These are phyloP conservation scores for Chaunax sp. DNA, from an alignment of 2,797 vertebrate species.

Conservation along the genomic window DNA sequence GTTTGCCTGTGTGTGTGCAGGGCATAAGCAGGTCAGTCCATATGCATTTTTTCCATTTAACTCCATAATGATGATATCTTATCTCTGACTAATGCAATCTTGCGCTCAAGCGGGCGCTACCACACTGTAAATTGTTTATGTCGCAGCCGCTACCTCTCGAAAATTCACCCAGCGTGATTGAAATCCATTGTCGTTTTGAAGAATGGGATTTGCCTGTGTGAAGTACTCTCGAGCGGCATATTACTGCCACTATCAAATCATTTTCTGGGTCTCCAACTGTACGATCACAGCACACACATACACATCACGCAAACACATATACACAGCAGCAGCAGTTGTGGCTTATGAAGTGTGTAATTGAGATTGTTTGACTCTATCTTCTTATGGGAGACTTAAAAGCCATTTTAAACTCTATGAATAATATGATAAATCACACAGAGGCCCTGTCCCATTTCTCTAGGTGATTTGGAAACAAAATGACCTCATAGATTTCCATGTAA, in stretches of 20 bases:
- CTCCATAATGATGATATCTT: slow-evolving; percentile 58
- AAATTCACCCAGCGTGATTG: slow-evolving; percentile 68
- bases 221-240: slow-evolving; percentile 63
- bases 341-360: slow-evolving; percentile 64
- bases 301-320: slow-evolving; percentile 24
- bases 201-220: slow-evolving; percentile 65
- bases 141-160: slow-evolving; percentile 52
- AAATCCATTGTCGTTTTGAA: slow-evolving; percentile 73
- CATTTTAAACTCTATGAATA: slow-evolving; percentile 48
- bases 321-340: slow-evolving; percentile 31
- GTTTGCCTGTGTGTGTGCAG: slow-evolving; percentile 18
- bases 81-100: slow-evolving; percentile 62
- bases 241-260: slow-evolving; percentile 65
- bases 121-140: slow-evolving; percentile 65
- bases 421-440: slow-evolving; percentile 60
- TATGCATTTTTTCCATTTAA: slow-evolving; percentile 53
- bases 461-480: slow-evolving; percentile 67
- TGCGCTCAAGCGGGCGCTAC: slow-evolving; percentile 27
- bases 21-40: slow-evolving; percentile 27
- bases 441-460: slow-evolving; percentile 27
- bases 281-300: slow-evolving; percentile 15
- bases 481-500: slow-evolving; percentile 44
- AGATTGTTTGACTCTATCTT: slow-evolving; percentile 66
- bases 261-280: slow-evolving; percentile 59
- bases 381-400: slow-evolving; percentile 59